Conservation (phyloP, 2,113 vertebrate genomes). For the Corvus hawaiiensis region DNA sequence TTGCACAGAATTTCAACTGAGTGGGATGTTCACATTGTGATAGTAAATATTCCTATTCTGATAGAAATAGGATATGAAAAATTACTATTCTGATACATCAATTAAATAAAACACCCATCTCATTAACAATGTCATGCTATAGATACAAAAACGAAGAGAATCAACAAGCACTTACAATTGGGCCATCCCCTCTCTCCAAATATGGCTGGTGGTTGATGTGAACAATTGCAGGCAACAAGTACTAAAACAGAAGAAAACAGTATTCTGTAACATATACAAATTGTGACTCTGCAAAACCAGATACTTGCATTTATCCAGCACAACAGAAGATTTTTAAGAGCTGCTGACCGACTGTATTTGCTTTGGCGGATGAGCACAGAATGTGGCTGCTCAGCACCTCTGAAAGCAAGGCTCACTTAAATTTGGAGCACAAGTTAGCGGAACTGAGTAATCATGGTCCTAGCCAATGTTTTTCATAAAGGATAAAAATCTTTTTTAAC, state of each 20-base stretch:
- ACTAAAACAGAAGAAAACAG: slow-evolving; percentile 70
- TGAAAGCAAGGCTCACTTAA: not conserved
- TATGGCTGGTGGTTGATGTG: slow-evolving; percentile 99
- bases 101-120: not conserved
- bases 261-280: not conserved
- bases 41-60: not conserved
- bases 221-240: slow-evolving; percentile 94
- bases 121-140: not conserved
- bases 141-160: not conserved
- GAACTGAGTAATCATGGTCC: not conserved
- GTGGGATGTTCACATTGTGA: not conserved
- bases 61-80: not conserved
- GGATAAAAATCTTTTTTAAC: not conserved
- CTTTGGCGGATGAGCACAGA: not conserved
- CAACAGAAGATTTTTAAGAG: not conserved
- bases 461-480: not conserved
- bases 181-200: slow-evolving; percentile 95
- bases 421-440: not conserved
- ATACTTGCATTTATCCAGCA: not conserved
- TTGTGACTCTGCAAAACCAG: not conserved
- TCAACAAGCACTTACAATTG: slow-evolving; percentile 86
- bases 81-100: not conserved
- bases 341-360: not conserved
- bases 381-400: not conserved
- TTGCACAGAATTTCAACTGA: not conserved